These are phyloP conservation scores for Ptychobarbus kaznakovi DNA, from an alignment of 2,797 vertebrate genomes.

Conservation along the genomic window DNA sequence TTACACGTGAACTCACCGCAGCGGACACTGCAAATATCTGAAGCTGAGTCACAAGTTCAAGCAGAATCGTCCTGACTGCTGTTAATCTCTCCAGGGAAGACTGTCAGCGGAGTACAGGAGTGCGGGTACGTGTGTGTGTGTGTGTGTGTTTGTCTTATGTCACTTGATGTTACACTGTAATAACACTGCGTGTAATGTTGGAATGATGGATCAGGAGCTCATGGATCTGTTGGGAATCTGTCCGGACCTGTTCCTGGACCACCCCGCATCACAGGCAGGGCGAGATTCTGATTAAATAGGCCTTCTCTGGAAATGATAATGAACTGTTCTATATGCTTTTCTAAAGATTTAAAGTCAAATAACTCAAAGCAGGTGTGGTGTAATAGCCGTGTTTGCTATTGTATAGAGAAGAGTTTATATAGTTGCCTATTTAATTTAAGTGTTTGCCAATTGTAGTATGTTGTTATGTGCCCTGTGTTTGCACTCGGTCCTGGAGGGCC, in stretches of 20 bases:
- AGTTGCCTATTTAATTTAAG: background rate
- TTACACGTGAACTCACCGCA: conserved; percentile 62
- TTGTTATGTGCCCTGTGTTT: no score
- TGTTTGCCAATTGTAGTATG: background rate
- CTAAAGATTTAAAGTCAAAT: background rate
- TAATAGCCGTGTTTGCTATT: background rate
- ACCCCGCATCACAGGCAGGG: background rate
- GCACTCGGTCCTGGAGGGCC: no score
- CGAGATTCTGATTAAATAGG: background rate
- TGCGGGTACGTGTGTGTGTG: conserved; percentile 6
- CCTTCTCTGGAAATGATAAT: background rate
- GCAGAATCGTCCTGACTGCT: background rate
- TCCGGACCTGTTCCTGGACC: background rate
- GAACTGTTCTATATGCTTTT: background rate
- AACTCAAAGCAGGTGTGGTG: background rate
- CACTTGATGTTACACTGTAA: background rate
- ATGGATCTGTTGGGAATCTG: background rate
- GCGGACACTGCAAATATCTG: conserved; percentile 54
- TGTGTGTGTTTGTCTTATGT: background rate
- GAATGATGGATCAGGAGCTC: background rate
- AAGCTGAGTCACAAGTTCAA: conserved; percentile 29
- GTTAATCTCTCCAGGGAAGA: background rate
- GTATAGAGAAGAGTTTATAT: background rate
- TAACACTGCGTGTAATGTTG: background rate
- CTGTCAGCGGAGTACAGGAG: background rate